Base-by-base conservation (phyloP, 1,140 invertebrate genomes). In the Pseudomyrmex gracilis region DNA sequence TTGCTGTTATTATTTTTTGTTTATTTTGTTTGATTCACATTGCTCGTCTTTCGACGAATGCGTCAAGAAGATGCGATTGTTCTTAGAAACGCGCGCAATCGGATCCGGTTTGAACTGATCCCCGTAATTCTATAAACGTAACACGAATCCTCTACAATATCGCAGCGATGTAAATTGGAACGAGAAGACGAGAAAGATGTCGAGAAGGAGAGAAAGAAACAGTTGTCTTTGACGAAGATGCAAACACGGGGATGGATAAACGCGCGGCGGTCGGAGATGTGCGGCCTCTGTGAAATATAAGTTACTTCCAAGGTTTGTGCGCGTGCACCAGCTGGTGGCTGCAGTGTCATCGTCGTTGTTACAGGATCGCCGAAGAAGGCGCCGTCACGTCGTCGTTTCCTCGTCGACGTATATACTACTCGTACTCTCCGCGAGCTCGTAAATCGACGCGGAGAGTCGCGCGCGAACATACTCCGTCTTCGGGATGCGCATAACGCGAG, bases 401-500 rank as follows among this genome's bases (percentile, higher is more conserved):
- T 53, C 49, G 45, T 24, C 58, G 58, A 8, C 43, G 43, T 24
- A 13, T 1, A 13, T 22, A 58, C 34, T 51, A 57, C 45, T 64
- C 34, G 73, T 51, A 61, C 22, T 57, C 24, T 82, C 22, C 51
- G 20, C 58, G 58, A 57, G 43, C 51, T 77, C 49, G 49, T 82
- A 82, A 73, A 61, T 47, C 15, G 13, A 49, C 20, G 47, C 34
- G 34, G 34, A 34, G 47, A 70, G 63, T 77, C 51, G 12, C 45
- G 55, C 22, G 53, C 58, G 51, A 47, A 20, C 55, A 34, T 0
- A 47, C 34, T 71, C 20, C 20, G 49, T 84, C 58, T 63, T 64
- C 20, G 60, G 53, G 71, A 73, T 47, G 67, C 34, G 34, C 83
- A 68, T 22, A 73, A 86, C 49, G 85, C 55, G 68, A 68, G 55